Evolutionary conservation across 2,888 invertebrate genomes (phyloP).

Genomic region (Nemoura dubitans): DNA sequence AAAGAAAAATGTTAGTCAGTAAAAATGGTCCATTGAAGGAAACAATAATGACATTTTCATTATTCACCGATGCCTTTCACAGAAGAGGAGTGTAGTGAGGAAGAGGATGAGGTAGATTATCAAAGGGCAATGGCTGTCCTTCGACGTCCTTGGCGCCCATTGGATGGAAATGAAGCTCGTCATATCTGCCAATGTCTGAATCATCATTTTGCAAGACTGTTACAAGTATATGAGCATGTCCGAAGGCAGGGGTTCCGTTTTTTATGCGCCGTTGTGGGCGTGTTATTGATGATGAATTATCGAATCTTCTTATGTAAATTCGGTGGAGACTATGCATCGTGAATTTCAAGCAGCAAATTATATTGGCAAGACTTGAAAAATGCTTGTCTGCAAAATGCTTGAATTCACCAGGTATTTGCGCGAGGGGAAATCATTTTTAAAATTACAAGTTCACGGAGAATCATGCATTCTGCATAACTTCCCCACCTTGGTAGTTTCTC

Average conservation of each 20-base stretch:
- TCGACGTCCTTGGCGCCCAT: slow-evolving; percentile 48
- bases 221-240: slow-evolving; percentile 32
- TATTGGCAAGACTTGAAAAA: not conserved
- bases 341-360: not conserved
- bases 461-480: not conserved
- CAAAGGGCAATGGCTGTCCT: slow-evolving; percentile 50
- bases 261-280: slow-evolving; percentile 19
- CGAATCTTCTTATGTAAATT: slow-evolving; percentile 2
- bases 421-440: not conserved
- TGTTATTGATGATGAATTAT: slow-evolving; percentile 27
- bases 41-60: slow-evolving; percentile 23
- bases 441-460: not conserved
- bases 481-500: not conserved
- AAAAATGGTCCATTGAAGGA: not conserved
- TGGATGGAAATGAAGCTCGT: slow-evolving; percentile 41
- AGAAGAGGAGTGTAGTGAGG: slow-evolving; percentile 18
- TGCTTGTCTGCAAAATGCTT: not conserved
- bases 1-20: not conserved
- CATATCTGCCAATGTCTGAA: slow-evolving; percentile 42
- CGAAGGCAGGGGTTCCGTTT: not conserved
- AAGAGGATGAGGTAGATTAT: slow-evolving; percentile 15
- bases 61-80: slow-evolving; percentile 14
- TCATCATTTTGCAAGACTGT: slow-evolving; percentile 38
- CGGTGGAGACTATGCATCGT: not conserved
- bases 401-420: not conserved